phyloP scores from a whole-genome alignment of 2,797 vertebrate species.

The Rhabdophis nuchalis region DNA sequence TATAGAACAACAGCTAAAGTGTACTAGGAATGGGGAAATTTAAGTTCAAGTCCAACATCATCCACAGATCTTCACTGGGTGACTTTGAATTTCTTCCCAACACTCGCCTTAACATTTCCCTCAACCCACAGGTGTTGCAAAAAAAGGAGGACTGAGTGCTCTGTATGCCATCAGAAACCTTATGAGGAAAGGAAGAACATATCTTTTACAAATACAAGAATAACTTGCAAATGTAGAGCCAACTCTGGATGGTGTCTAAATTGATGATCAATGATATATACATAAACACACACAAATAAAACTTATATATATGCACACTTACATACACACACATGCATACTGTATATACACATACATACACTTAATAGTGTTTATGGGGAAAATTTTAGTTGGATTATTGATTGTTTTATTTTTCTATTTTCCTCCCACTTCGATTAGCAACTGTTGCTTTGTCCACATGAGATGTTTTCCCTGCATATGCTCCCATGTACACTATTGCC shows the following conservation, averaged over 20 bases:
- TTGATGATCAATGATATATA: not conserved
- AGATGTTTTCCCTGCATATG: not conserved
- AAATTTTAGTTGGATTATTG: constrained; percentile 1
- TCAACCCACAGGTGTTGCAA: not conserved
- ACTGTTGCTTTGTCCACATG: not conserved
- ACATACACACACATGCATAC: no score
- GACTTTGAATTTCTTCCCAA: not conserved
- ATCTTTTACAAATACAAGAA: not conserved
- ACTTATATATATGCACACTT: no score
- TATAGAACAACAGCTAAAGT: not conserved
- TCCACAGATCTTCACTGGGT: not conserved
- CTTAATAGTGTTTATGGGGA: not conserved
- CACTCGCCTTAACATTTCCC: not conserved
- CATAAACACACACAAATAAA: no score
- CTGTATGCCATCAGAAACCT: not conserved
- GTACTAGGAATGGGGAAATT: not conserved
- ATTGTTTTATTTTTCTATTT: not conserved
- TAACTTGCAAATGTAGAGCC: not conserved
- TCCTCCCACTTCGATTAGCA: not conserved
- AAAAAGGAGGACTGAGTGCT: not conserved
- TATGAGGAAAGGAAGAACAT: not conserved
- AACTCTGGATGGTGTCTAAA: not conserved
- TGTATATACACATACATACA: not conserved
- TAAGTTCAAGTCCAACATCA: not conserved
- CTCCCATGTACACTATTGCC: no score